Percentiles rank a stretch among this genome's conserved stretches.
Conservation (phyloP, 2,113 vertebrate species). For the Sinosuthora webbiana region DNA sequence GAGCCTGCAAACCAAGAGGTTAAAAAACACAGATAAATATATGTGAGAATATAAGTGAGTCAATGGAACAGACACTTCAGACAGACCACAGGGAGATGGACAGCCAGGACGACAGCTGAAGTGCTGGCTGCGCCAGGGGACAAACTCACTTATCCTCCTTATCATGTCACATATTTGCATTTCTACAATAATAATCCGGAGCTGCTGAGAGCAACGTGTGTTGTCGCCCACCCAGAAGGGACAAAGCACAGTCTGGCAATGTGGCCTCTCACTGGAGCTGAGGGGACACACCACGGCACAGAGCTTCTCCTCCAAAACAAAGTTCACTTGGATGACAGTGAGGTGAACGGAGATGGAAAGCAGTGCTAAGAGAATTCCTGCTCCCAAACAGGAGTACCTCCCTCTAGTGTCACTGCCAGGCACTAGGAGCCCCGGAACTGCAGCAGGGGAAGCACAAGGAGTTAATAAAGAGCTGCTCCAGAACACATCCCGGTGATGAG, state of each 20-base stretch:
- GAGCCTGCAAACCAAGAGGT: neutral
- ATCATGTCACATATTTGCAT: slow-evolving; percentile 4
- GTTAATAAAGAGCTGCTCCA: slow-evolving; percentile 11
- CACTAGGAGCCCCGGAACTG: neutral
- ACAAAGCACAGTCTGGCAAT: neutral
- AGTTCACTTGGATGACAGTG: neutral
- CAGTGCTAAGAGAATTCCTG: neutral
- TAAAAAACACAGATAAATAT: neutral
- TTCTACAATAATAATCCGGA: neutral
- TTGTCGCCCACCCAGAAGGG: slow-evolving; percentile 49
- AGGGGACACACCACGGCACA: neutral
- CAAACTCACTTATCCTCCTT: neutral
- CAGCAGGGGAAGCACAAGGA: neutral
- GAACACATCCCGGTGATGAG: neutral
- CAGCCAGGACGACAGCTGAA: slow-evolving; percentile 6
- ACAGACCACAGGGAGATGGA: neutral
- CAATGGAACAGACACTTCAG: neutral
- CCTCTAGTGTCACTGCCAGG: neutral
- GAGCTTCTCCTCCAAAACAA: neutral
- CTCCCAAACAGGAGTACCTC: neutral
- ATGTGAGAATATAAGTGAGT: neutral
- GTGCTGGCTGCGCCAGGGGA: neutral
- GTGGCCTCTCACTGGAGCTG: neutral
- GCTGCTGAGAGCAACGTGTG: neutral
- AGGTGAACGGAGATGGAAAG: neutral